Evolutionary conservation across 2,113 vertebrate genomes (phyloP).

Genomic region (Archocentrus centrarchus): DNA sequence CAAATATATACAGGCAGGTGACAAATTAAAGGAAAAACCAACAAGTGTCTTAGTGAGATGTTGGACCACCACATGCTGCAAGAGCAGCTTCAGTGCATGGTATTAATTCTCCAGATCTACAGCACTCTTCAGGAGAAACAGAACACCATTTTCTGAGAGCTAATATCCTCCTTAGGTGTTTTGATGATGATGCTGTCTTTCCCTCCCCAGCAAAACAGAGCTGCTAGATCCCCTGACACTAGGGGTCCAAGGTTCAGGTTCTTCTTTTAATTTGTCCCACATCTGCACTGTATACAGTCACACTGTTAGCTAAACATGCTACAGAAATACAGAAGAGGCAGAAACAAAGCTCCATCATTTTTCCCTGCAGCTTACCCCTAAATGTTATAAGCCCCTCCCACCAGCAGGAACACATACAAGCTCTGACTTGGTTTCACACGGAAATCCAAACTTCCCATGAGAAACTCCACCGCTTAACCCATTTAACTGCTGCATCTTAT

Average conservation of each 20-base stretch:
- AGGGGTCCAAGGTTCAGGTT: not conserved
- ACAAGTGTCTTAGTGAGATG: not conserved
- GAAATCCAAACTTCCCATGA: not conserved
- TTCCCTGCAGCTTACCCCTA: not conserved
- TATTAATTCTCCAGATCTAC: not conserved
- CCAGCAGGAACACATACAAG: not conserved
- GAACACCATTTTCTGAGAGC: not conserved
- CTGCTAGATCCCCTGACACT: not conserved
- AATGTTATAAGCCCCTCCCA: conserved; percentile 4
- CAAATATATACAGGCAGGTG: not conserved
- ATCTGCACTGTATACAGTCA: not conserved
- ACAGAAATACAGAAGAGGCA: not conserved
- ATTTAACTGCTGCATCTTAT: not conserved
- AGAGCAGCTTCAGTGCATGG: not conserved
- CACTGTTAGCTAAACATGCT: not conserved
- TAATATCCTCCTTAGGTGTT: not conserved
- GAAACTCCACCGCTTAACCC: not conserved
- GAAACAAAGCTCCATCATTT: not conserved
- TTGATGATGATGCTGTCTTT: not conserved
- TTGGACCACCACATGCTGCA: not conserved
- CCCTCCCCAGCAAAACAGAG: not conserved
- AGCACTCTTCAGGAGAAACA: not conserved
- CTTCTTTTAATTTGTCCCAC: not conserved
- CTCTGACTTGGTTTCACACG: not conserved
- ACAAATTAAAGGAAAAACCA: conserved; percentile 3